Conservation (phyloP, 2,888 invertebrate species). For the Trichopoda pennipes region DNA sequence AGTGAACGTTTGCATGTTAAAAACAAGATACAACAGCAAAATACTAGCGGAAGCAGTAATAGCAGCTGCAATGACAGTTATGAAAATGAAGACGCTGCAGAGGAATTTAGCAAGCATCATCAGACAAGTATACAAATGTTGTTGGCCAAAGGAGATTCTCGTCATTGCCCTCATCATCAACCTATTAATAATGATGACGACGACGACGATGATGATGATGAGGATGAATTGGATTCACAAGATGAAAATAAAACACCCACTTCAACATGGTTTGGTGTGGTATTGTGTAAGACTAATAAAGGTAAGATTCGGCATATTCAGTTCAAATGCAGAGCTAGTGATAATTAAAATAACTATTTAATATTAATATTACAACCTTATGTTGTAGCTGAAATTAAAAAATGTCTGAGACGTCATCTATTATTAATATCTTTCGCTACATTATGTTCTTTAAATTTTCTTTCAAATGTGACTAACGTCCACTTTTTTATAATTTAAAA, state of each 20-base stretch:
- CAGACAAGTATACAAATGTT: slow-evolving; percentile 48
- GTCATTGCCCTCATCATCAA: slow-evolving; percentile 10
- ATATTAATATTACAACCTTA: too few species aligned
- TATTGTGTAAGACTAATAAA: slow-evolving; percentile 87
- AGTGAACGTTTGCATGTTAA: slow-evolving; percentile 49
- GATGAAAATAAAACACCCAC: slow-evolving; percentile 79
- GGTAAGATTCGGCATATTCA: slow-evolving; percentile 82
- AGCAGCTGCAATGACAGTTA: slow-evolving; percentile 66
- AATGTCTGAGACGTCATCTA: too few species aligned
- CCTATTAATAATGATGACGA: slow-evolving; percentile 41
- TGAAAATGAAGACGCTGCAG: slow-evolving; percentile 56
- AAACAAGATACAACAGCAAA: slow-evolving; percentile 51
- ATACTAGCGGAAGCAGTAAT: slow-evolving; percentile 45
- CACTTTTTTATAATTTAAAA: too few species aligned
- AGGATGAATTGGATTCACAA: slow-evolving; percentile 73
- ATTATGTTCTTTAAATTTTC: too few species aligned
- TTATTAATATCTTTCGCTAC: too few species aligned
- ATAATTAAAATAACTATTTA: too few species aligned
- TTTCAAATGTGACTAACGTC: too few species aligned
- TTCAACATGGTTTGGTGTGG: slow-evolving; percentile 84
- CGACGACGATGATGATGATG: slow-evolving; percentile 57
- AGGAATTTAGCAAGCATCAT: slow-evolving; percentile 54
- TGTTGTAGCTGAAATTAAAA: too few species aligned
- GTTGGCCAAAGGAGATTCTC: slow-evolving; percentile 26
- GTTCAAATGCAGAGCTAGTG: too few species aligned